phyloP scores from a whole-genome alignment of 2,888 invertebrate species.

The Sphaerophoria taeniata region DNA sequence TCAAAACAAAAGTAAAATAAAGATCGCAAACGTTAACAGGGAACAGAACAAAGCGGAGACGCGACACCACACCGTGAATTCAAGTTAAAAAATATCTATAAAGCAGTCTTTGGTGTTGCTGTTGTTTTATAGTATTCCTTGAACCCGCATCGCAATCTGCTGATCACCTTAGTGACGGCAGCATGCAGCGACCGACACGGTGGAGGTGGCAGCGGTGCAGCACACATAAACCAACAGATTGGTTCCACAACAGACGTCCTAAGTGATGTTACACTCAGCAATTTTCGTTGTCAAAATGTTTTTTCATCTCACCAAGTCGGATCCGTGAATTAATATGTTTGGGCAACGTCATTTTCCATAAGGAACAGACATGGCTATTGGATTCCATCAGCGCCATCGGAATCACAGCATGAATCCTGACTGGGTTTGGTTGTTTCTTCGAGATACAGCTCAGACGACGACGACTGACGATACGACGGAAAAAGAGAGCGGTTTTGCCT shows the following conservation, averaged over 20 bases:
- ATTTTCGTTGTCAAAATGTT: constrained; percentile 18
- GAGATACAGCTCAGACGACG: background rate
- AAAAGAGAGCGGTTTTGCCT: background rate
- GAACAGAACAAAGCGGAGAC: constrained; percentile 6
- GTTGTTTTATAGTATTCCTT: background rate
- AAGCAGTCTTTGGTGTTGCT: constrained; percentile 29
- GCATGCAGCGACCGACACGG: no score
- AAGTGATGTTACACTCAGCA: no score
- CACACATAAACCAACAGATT: constrained; percentile 58
- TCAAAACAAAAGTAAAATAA: constrained; percentile 20
- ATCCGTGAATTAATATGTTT: constrained; percentile 73
- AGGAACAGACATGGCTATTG: constrained; percentile 50
- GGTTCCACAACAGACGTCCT: constrained; percentile 36
- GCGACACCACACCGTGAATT: constrained; percentile 66
- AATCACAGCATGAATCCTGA: constrained; percentile 61
- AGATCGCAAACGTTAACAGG: constrained; percentile 33
- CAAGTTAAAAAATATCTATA: constrained; percentile 48
- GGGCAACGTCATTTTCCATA: constrained; percentile 67
- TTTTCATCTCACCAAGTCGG: constrained; percentile 21
- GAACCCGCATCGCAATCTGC: constrained; percentile 53
- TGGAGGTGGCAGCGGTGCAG: background rate
- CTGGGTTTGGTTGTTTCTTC: background rate
- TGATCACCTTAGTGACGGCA: constrained; percentile 16
- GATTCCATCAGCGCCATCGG: constrained; percentile 72
- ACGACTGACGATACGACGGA: background rate